Evolutionary conservation across 2,797 vertebrate genomes (phyloP).

Genomic region (Iguana delicatissima): DNA sequence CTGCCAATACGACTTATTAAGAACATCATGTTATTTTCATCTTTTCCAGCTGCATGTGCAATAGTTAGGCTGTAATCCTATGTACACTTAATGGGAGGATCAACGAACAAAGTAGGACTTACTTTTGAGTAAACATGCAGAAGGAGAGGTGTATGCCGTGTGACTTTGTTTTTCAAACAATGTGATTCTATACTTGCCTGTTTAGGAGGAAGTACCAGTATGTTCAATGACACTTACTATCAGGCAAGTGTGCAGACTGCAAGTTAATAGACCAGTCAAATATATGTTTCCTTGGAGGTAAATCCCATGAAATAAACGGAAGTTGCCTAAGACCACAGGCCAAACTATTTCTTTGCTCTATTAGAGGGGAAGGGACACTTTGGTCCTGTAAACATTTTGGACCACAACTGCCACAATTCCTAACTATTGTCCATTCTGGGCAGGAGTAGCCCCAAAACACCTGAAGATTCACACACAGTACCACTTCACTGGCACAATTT

Average conservation of each 20-base stretch:
- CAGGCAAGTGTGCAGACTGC: neutral
- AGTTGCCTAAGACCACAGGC: neutral
- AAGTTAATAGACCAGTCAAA: neutral
- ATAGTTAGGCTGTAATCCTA: neutral
- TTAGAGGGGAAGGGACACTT: neutral
- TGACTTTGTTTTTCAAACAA: neutral
- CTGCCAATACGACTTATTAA: constrained; percentile 13
- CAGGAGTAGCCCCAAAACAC: neutral
- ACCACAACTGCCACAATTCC: neutral
- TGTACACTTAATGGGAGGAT: neutral
- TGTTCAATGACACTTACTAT: neutral
- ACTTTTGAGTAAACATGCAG: neutral
- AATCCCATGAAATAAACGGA: neutral
- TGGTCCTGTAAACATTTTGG: neutral
- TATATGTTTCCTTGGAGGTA: neutral
- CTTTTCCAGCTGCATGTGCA: neutral
- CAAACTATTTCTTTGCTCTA: neutral
- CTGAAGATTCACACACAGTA: neutral
- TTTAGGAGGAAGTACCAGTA: neutral
- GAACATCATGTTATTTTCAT: constrained; percentile 5
- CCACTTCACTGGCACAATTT: neutral
- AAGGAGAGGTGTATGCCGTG: neutral
- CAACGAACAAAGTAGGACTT: neutral
- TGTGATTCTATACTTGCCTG: neutral
- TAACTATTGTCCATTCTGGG: no score